These are phyloP conservation scores for Mactra quadrangularis DNA, from an alignment of 1,140 invertebrate species.

Conservation along the genomic window DNA sequence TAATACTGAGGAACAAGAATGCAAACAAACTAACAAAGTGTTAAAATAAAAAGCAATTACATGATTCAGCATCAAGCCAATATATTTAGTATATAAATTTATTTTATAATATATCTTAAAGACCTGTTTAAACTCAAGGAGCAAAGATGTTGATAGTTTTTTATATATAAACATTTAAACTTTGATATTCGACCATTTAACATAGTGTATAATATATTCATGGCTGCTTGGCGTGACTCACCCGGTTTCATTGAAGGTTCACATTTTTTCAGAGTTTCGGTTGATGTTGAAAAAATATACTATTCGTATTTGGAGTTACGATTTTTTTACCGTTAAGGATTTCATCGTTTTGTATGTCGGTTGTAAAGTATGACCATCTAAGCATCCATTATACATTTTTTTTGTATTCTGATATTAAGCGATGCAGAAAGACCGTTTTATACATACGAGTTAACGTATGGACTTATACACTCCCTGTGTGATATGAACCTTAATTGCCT, in stretches of 20 bases:
- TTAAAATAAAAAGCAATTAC: too few species aligned
- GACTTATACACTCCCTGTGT: conserved; percentile 26
- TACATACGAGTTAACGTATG: conserved; percentile 20
- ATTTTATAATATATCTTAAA: too few species aligned
- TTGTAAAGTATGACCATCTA: conserved; percentile 28
- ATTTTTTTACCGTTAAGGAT: conserved; percentile 19
- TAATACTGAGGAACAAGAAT: too few species aligned
- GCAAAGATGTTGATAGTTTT: too few species aligned
- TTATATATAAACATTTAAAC: too few species aligned
- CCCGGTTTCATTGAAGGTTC: neutral
- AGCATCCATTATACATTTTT: conserved; percentile 23
- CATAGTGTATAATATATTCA: too few species aligned
- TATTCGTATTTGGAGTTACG: conserved; percentile 15
- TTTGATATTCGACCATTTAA: too few species aligned
- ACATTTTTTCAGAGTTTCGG: conserved; percentile 27
- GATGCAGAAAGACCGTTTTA: conserved; percentile 28
- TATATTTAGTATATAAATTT: too few species aligned
- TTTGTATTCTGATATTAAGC: conserved; percentile 24
- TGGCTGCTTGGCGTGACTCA: neutral
- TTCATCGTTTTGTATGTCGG: too few species aligned
- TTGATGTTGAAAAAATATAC: conserved; percentile 16
- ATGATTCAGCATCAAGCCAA: too few species aligned
- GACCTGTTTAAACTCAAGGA: too few species aligned
- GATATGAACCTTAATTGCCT: conserved; percentile 32
- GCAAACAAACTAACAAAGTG: too few species aligned